phyloP scores from a whole-genome alignment of 2,888 invertebrate species.

The Sarcophaga rosellei region DNA sequence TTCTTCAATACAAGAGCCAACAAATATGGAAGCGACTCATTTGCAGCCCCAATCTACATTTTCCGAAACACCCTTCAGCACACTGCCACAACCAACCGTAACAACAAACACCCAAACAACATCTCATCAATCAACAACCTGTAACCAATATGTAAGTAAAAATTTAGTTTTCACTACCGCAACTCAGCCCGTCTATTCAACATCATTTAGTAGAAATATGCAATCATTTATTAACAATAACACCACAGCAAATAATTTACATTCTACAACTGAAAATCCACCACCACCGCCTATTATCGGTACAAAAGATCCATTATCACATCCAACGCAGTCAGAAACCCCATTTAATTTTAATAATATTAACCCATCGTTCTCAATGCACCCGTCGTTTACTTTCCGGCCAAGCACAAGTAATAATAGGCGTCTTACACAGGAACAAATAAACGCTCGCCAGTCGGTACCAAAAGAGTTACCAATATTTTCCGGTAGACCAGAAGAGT shows the following conservation, averaged over 20 bases:
- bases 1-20: too few relatives aligned
- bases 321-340: too few relatives aligned
- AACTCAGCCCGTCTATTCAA: background rate
- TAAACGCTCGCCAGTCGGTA: constrained; percentile 27
- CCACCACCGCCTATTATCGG: too few relatives aligned
- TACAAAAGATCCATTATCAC: too few relatives aligned
- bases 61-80: background rate
- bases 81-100: background rate
- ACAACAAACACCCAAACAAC: background rate
- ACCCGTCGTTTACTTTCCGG: background rate
- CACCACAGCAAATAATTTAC: too few relatives aligned
- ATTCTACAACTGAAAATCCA: too few relatives aligned
- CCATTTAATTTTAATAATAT: too few relatives aligned
- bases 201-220: background rate
- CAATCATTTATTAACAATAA: background rate
- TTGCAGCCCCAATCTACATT: background rate
- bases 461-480: constrained; percentile 47
- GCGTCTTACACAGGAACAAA: constrained; percentile 7
- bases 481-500: too few relatives aligned
- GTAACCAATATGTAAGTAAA: too few relatives aligned
- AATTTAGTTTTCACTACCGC: too few relatives aligned
- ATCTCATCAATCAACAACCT: too few relatives aligned
- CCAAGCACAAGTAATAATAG: background rate
- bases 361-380: background rate
- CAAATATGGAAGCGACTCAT: background rate